Percentiles rank a stretch among this genome's conserved stretches.
Evolutionary conservation across 2,797 vertebrate species (phyloP).

Genomic region (Benthosema pterotum): DNA sequence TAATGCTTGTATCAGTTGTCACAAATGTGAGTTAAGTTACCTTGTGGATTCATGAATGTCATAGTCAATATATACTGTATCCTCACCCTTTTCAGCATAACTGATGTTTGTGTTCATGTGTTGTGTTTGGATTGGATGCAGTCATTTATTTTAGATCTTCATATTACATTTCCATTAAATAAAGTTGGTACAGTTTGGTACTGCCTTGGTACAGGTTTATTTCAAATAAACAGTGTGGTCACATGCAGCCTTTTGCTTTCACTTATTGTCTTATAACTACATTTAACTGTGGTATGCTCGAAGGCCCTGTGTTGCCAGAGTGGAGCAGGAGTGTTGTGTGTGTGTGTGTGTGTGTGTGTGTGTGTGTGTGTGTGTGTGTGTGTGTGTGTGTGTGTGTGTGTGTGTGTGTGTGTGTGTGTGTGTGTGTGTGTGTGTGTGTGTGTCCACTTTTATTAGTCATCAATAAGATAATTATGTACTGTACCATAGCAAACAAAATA

Average conservation of each 20-base stretch:
- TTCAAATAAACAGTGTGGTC: constrained; percentile 59
- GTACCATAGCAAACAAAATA: background rate
- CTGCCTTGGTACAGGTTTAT: constrained; percentile 27
- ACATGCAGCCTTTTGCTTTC: background rate
- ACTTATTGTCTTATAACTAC: background rate
- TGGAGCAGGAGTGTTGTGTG: too few relatives aligned
- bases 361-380: too few relatives aligned
- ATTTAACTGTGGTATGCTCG: too few relatives aligned
- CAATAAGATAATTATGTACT: constrained; percentile 7
- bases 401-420: too few relatives aligned
- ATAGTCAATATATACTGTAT: constrained; percentile 14
- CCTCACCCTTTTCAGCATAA: constrained; percentile 2
- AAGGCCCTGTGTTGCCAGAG: too few relatives aligned
- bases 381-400: too few relatives aligned
- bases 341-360: too few relatives aligned
- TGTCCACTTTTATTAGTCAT: background rate
- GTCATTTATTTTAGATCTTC: background rate
- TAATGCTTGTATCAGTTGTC: constrained; percentile 52
- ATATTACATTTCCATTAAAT: constrained; percentile 6
- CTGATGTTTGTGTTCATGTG: constrained; percentile 30
- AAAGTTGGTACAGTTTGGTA: background rate
- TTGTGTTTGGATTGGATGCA: constrained; percentile 7
- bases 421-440: too few relatives aligned
- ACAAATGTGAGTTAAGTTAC: constrained; percentile 36
- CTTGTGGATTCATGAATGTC: constrained; percentile 3